phyloP scores from a whole-genome alignment of 2,888 invertebrate species.

The Stenolophus ochropezus region DNA sequence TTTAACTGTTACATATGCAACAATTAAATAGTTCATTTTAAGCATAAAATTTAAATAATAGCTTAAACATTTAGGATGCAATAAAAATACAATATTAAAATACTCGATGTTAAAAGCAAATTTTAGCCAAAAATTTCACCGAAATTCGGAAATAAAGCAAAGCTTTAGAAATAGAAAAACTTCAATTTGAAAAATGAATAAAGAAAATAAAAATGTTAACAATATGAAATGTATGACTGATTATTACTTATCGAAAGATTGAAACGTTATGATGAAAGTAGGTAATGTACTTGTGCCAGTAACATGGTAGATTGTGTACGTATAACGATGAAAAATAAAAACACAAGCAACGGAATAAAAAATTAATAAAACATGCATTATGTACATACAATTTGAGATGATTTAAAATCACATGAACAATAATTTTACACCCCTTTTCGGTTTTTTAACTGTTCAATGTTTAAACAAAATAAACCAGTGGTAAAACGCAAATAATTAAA shows the following conservation, averaged over 20 bases:
- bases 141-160: conserved; percentile 25
- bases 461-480: conserved; percentile 55
- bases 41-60: conserved; percentile 32
- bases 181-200: conserved; percentile 36
- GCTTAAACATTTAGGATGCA: conserved; percentile 53
- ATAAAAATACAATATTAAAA: conserved; percentile 44
- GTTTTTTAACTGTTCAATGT: conserved; percentile 41
- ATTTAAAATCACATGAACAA: conserved; percentile 19
- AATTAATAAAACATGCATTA: conserved; percentile 50
- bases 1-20: conserved; percentile 3
- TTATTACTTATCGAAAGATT: conserved; percentile 13
- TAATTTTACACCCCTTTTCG: conserved; percentile 27
- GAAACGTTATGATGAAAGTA: conserved; percentile 45
- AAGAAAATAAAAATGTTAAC: conserved; percentile 30
- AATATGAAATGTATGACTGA: conserved; percentile 28
- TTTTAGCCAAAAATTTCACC: conserved; percentile 15
- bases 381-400: conserved; percentile 52
- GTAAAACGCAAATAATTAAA: conserved; percentile 55
- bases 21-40: conserved; percentile 40
- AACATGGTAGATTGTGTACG: conserved; percentile 47
- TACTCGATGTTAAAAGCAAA: conserved; percentile 30
- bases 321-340: conserved; percentile 43
- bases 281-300: conserved; percentile 51
- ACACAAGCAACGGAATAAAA: conserved; percentile 52
- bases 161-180: conserved; percentile 46